Conservation (phyloP, 2,888 invertebrate species). For the Chalcis sispes region DNA sequence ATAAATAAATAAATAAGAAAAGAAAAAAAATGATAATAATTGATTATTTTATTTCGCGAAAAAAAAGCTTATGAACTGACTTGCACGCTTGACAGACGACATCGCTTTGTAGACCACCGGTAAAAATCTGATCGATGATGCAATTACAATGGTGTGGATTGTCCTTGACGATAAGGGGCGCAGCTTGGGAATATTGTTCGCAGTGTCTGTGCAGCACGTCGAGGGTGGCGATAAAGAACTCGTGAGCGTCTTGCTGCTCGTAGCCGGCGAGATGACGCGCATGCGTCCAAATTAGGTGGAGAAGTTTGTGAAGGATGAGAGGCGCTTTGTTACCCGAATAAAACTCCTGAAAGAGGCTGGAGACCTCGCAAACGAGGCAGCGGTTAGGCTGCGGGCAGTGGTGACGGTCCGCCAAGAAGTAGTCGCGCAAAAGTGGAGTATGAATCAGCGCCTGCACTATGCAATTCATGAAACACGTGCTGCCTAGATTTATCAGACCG, state of each 20-base stretch:
- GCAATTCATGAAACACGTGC: constrained; percentile 99
- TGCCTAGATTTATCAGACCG: constrained; percentile 96
- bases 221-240: constrained; percentile 97
- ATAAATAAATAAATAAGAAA: too few relatives aligned
- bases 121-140: constrained; percentile 98
- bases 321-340: constrained; percentile 94
- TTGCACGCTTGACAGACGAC: constrained; percentile 96
- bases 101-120: constrained; percentile 96
- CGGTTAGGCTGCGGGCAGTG: constrained; percentile 87
- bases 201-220: constrained; percentile 94
- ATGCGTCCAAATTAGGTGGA: constrained; percentile 98
- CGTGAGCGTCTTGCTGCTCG: constrained; percentile 99
- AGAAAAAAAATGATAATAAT: too few relatives aligned
- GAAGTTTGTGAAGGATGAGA: constrained; percentile 90
- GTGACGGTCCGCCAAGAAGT: constrained; percentile 95
- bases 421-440: constrained; percentile 95
- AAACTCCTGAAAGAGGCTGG: constrained; percentile 97
- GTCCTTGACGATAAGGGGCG: constrained; percentile 73
- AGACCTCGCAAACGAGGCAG: constrained; percentile 96
- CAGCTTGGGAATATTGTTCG: constrained; percentile 69
- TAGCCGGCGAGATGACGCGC: constrained; percentile 95
- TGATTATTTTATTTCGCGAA: background rate
- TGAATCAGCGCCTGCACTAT: constrained; percentile 95
- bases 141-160: constrained; percentile 87
- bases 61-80: constrained; percentile 75